Conservation (phyloP, 2,888 invertebrate species). For the Malachius bipustulatus region DNA sequence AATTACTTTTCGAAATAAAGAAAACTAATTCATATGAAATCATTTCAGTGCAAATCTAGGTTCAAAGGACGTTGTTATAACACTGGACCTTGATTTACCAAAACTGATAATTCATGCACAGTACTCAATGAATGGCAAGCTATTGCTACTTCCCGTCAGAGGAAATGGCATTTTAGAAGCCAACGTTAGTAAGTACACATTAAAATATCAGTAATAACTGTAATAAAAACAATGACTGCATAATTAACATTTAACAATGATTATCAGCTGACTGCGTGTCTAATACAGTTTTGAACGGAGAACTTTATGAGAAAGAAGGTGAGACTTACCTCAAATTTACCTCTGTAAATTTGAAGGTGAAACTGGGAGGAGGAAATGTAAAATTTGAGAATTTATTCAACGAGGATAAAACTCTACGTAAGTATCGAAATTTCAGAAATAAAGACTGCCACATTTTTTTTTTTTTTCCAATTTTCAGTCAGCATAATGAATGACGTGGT, state of each 20-base stretch:
- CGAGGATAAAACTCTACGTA: slow-evolving; percentile 42
- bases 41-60: no score
- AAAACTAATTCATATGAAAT: no score
- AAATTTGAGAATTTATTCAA: slow-evolving; percentile 42
- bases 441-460: slow-evolving; percentile 1
- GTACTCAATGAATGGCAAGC: slow-evolving; percentile 42
- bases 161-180: slow-evolving; percentile 43
- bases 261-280: slow-evolving; percentile 29
- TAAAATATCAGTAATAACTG: neutral
- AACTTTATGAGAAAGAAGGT: slow-evolving; percentile 34
- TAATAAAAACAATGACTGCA: neutral
- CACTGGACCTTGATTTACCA: slow-evolving; percentile 41
- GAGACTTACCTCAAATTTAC: slow-evolving; percentile 36
- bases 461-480: slow-evolving; percentile 29
- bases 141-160: slow-evolving; percentile 41
- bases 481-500: slow-evolving; percentile 44
- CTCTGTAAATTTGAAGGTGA: slow-evolving; percentile 37
- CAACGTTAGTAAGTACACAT: slow-evolving; percentile 40
- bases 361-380: slow-evolving; percentile 38
- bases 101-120: slow-evolving; percentile 39
- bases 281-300: slow-evolving; percentile 24
- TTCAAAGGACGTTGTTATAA: no score
- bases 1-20: no score
- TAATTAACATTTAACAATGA: neutral
- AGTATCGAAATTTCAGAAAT: slow-evolving; percentile 17